Conservation (phyloP, 2,797 vertebrate genomes). For the Girardinus metallicus region DNA sequence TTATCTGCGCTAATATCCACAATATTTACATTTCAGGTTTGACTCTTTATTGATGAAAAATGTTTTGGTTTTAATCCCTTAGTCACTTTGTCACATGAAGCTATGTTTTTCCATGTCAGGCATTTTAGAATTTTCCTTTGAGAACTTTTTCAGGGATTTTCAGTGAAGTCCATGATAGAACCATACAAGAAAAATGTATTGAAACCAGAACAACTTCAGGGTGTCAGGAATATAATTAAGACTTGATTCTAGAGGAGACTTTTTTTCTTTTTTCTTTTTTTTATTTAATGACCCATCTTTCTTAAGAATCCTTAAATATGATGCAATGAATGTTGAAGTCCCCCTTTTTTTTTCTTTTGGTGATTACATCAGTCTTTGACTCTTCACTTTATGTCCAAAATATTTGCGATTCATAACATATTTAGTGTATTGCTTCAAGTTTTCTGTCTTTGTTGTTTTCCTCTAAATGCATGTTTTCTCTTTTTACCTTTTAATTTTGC, state of each 20-base stretch:
- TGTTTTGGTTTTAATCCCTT: neutral
- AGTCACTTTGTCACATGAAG: neutral
- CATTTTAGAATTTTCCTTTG: neutral
- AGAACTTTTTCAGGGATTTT: neutral
- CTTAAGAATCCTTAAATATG: neutral
- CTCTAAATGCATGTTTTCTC: neutral
- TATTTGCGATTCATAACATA: neutral
- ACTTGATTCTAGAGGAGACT: neutral
- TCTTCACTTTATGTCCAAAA: neutral
- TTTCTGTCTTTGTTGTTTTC: neutral
- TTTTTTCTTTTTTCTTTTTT: no score
- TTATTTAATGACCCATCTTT: neutral
- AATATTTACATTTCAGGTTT: neutral
- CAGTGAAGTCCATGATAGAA: neutral
- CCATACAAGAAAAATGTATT: neutral
- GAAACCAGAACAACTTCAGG: neutral
- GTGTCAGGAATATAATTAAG: neutral
- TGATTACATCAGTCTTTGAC: neutral
- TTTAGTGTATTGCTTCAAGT: neutral
- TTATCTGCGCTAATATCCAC: neutral
- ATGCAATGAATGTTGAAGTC: neutral
- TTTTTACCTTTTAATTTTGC: neutral
- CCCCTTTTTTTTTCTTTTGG: neutral
- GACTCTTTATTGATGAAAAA: neutral
- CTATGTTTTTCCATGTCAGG: neutral